Conservation (phyloP, 2,888 invertebrate genomes). For the Luperina testacea region DNA sequence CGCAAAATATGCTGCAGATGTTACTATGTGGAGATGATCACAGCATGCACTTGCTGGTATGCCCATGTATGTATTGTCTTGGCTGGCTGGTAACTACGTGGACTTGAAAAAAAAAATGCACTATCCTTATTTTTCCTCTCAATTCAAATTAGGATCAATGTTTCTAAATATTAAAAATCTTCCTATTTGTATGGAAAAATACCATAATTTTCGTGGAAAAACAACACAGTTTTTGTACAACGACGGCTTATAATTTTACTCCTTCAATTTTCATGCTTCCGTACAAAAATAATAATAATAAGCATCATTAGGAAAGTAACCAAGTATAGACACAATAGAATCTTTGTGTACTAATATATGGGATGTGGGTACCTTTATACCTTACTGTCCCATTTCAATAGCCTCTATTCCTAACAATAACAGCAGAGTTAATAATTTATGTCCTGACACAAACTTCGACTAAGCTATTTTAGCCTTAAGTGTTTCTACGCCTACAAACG, state of each 20-base stretch:
- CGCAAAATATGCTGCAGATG: neutral
- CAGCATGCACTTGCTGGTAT: neutral
- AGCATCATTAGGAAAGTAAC: neutral
- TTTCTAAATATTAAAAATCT: neutral
- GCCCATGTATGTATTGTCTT: neutral
- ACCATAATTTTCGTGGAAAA: neutral
- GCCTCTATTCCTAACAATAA: neutral
- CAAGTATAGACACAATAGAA: neutral
- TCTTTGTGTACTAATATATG: neutral
- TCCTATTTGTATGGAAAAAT: neutral
- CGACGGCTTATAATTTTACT: neutral
- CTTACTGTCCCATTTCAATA: neutral
- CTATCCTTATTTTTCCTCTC: neutral
- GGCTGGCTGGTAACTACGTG: no score
- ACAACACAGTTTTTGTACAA: constrained; percentile 2
- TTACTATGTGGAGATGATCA: neutral
- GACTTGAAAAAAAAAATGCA: neutral
- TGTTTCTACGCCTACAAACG: constrained; percentile 1
- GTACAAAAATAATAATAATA: neutral
- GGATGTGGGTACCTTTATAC: no score
- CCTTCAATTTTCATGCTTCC: neutral
- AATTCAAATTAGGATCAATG: neutral
- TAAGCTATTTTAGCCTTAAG: constrained; percentile 1
- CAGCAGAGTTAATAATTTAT: neutral
- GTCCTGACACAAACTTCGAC: constrained; percentile 11